These are phyloP conservation scores for Ranitomeya variabilis DNA, from an alignment of 2,113 vertebrate species.

Conservation along the genomic window DNA sequence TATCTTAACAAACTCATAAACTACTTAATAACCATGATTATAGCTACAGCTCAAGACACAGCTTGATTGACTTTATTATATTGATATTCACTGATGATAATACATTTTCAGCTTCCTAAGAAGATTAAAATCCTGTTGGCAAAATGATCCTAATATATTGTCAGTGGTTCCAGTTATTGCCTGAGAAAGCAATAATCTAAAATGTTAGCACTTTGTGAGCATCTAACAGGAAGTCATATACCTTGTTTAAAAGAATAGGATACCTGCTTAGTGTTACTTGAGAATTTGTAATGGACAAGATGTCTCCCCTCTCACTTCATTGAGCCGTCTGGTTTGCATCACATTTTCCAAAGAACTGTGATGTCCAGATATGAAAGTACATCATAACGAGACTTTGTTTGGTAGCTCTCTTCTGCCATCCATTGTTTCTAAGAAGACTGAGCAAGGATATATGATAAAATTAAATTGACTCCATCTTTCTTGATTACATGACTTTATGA, in stretches of 20 bases:
- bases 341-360: conserved; percentile 8
- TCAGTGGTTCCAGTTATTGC: conserved; percentile 5
- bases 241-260: background rate
- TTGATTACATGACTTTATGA: background rate
- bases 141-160: conserved; percentile 7
- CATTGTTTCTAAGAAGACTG: conserved; percentile 19
- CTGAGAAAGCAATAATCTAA: conserved; percentile 19
- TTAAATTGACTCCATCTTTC: background rate
- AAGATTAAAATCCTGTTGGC: conserved; percentile 28
- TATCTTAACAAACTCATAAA: conserved; percentile 57
- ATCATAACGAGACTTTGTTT: background rate
- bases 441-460: background rate
- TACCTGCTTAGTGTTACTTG: conserved; percentile 11
- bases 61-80: conserved; percentile 30
- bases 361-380: conserved; percentile 8
- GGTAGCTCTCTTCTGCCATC: conserved; percentile 46
- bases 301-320: conserved; percentile 38
- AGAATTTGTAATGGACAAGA: conserved; percentile 11
- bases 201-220: conserved; percentile 10
- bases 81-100: conserved; percentile 27
- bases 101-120: conserved; percentile 20
- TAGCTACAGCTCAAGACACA: conserved; percentile 40
- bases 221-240: conserved; percentile 30
- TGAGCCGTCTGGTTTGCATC: conserved; percentile 2
- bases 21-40: conserved; percentile 61